Percentiles rank a stretch among this genome's conserved stretches.
Evolutionary conservation across 2,113 vertebrate species (phyloP).

Genomic region (Carettochelys insculpta): DNA sequence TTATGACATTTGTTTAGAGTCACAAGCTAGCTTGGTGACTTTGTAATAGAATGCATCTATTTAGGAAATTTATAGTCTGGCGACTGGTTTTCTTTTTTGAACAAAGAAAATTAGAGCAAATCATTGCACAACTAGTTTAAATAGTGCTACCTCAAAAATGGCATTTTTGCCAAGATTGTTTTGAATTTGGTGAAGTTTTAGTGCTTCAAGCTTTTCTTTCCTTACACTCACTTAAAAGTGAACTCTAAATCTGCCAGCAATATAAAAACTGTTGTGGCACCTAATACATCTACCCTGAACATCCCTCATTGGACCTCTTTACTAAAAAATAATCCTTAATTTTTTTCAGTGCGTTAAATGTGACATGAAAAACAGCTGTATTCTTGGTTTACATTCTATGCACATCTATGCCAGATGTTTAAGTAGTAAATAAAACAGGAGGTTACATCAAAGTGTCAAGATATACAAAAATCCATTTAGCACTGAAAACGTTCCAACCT

Average conservation of each 20-base stretch:
- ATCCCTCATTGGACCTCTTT: conserved; percentile 70
- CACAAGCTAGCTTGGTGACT: conserved; percentile 81
- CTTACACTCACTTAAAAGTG: conserved; percentile 73
- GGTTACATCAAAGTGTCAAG: conserved; percentile 73
- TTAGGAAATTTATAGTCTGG: conserved; percentile 82
- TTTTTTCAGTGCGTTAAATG: conserved; percentile 75
- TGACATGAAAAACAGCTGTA: conserved; percentile 71
- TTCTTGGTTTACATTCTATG: conserved; percentile 72
- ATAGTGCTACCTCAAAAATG: conserved; percentile 78
- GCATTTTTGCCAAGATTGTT: conserved; percentile 73
- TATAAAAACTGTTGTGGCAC: conserved; percentile 73
- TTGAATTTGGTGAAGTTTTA: conserved; percentile 75
- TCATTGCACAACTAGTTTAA: conserved; percentile 82
- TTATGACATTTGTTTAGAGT: conserved; percentile 82
- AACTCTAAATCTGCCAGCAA: conserved; percentile 75
- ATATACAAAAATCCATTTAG: conserved; percentile 74
- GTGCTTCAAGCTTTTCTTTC: conserved; percentile 76
- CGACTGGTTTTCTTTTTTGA: conserved; percentile 79
- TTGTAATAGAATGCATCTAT: conserved; percentile 67
- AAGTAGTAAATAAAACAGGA: conserved; percentile 75
- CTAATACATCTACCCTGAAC: conserved; percentile 76
- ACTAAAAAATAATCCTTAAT: conserved; percentile 71
- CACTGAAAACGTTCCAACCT: conserved; percentile 71
- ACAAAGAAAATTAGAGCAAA: conserved; percentile 76
- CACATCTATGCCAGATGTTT: conserved; percentile 75